Percentiles rank a stretch among this genome's conserved stretches.
These are phyloP conservation scores for Eretmochelys imbricata DNA, from an alignment of 2,113 vertebrate species.

Conservation along the genomic window DNA sequence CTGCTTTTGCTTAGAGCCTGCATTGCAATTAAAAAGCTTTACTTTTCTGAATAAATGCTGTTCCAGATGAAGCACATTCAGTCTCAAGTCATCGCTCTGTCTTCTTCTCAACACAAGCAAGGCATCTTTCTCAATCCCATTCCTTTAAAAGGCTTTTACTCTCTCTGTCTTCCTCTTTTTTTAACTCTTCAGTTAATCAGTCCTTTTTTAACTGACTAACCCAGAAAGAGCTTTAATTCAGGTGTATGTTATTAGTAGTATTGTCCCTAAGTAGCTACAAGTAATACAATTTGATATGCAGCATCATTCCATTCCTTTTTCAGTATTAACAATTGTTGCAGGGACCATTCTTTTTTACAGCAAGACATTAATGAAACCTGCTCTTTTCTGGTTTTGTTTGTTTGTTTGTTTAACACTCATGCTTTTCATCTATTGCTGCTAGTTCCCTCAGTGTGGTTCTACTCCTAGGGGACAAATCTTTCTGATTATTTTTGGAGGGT, in stretches of 20 bases:
- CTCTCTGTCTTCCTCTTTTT: not conserved
- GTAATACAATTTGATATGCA: conserved; percentile 28
- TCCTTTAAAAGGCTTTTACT: not conserved
- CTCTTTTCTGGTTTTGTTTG: not conserved
- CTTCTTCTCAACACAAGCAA: not conserved
- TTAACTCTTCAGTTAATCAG: conserved; percentile 16
- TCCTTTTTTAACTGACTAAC: not conserved
- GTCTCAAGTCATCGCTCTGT: not conserved
- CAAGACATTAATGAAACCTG: conserved; percentile 45
- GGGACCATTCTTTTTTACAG: conserved; percentile 42
- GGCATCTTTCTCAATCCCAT: conserved; percentile 21
- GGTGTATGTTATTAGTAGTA: conserved; percentile 57
- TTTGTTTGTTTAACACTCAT: not conserved
- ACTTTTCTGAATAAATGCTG: conserved; percentile 26
- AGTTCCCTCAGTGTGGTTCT: conserved; percentile 36
- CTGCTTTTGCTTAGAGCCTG: not conserved
- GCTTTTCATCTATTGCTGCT: conserved; percentile 31
- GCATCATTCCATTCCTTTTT: conserved; percentile 36
- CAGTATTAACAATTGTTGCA: conserved; percentile 10
- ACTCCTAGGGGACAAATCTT: conserved; percentile 39
- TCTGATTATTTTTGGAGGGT: conserved; percentile 39
- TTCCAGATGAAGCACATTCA: conserved; percentile 34
- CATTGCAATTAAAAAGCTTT: conserved; percentile 15
- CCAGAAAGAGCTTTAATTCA: conserved; percentile 36
- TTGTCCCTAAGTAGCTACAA: conserved; percentile 34